Conservation (phyloP, 2,797 vertebrate species). For the Lates japonicus region DNA sequence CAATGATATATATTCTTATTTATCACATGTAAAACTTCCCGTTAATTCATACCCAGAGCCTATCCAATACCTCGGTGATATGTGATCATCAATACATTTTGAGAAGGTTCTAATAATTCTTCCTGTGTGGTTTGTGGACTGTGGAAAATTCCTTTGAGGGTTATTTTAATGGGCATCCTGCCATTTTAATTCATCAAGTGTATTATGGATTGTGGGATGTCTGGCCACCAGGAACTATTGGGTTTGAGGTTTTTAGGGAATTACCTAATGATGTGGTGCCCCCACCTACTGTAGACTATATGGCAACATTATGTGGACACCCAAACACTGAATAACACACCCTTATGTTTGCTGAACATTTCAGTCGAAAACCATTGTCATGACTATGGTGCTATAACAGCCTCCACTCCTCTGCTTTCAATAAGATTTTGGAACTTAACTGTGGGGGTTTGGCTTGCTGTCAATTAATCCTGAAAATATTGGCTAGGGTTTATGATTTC, state of each 20-base stretch:
- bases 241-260: conserved; percentile 50
- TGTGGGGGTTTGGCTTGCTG: neutral
- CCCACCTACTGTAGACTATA: neutral
- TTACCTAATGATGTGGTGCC: conserved; percentile 40
- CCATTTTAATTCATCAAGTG: conserved; percentile 82
- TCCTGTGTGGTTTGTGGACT: conserved; percentile 17
- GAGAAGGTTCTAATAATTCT: conserved; percentile 26
- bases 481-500: neutral
- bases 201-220: conserved; percentile 68
- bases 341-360: neutral
- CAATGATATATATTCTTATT: conserved; percentile 24
- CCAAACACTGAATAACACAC: neutral
- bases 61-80: conserved; percentile 5
- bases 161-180: conserved; percentile 67
- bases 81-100: conserved; percentile 18
- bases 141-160: conserved; percentile 22
- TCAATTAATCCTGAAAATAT: neutral
- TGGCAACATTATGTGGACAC: conserved; percentile 13
- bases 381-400: neutral
- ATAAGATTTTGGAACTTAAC: neutral
- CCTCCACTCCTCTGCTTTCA: too few relatives aligned
- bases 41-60: conserved; percentile 17
- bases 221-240: conserved; percentile 45
- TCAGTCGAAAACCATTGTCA: neutral
- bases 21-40: neutral